A percentile compares a stretch with the other conserved stretches of the same genome.
Conservation (phyloP, 2,888 invertebrate species). For the Drosophila yooni region DNA sequence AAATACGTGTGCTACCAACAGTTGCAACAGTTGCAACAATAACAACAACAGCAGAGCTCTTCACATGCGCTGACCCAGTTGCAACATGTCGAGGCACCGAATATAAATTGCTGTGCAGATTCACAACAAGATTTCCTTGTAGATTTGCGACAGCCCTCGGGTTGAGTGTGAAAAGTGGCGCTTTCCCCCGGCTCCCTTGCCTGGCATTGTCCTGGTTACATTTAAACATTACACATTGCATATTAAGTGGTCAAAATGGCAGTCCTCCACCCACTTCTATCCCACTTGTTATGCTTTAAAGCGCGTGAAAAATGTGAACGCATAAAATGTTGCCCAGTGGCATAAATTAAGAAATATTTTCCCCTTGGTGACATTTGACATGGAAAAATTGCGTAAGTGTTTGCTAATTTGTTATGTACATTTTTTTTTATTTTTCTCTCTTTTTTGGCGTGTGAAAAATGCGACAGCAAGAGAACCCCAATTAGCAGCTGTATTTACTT, state of each 20-base stretch:
- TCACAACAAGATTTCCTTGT: constrained; percentile 50
- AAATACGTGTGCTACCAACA: constrained; percentile 26
- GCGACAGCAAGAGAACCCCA: constrained; percentile 39
- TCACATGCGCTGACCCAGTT: constrained; percentile 71
- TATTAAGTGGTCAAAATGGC: constrained; percentile 76
- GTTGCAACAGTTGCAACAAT: constrained; percentile 22
- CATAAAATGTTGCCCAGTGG: constrained; percentile 57
- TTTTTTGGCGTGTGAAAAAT: constrained; percentile 34
- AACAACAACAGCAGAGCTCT: constrained; percentile 34
- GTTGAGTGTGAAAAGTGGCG: constrained; percentile 23
- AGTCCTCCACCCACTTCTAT: constrained; percentile 3
- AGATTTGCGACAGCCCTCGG: constrained; percentile 36
- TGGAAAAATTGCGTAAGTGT: constrained; percentile 55
- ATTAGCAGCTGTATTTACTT: constrained; percentile 65
- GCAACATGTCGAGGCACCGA: constrained; percentile 59
- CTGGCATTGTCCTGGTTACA: constrained; percentile 77
- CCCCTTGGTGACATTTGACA: constrained; percentile 68
- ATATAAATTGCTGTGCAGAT: constrained; percentile 74
- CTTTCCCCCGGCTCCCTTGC: constrained; percentile 1
- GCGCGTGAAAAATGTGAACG: constrained; percentile 56
- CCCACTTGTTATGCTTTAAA: constrained; percentile 36
- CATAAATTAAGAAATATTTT: constrained; percentile 76
- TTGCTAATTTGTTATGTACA: constrained; percentile 74
- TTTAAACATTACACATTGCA: constrained; percentile 79
- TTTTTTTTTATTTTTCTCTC: not conserved